Conservation (phyloP, 2,797 vertebrate genomes). For the Sebastes kiyomatsui region DNA sequence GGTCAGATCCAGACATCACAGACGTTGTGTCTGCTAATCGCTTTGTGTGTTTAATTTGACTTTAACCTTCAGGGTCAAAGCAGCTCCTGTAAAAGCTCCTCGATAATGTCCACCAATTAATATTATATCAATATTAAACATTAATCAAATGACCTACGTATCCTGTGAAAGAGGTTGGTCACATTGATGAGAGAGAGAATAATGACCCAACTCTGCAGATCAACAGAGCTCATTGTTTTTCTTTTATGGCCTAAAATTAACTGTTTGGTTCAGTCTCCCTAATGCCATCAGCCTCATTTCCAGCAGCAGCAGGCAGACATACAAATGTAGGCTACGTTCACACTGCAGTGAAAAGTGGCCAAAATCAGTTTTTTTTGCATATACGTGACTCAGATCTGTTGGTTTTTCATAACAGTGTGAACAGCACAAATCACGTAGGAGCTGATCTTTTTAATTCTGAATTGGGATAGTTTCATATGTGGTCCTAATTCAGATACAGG, state of each 20-base stretch:
- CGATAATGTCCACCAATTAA: not conserved
- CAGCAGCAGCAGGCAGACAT: not conserved
- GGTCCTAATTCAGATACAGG: no score
- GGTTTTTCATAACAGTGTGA: not conserved
- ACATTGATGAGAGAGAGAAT: not conserved
- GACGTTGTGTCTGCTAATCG: not conserved
- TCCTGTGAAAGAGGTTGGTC: not conserved
- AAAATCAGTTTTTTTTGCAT: not conserved
- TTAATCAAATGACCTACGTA: not conserved
- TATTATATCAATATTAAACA: not conserved
- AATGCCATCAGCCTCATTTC: not conserved
- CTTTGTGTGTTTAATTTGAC: conserved; percentile 7
- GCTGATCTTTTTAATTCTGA: not conserved
- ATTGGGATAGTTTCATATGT: no score
- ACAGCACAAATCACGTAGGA: not conserved
- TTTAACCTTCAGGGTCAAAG: not conserved
- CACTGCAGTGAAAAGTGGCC: not conserved
- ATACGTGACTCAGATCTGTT: not conserved
- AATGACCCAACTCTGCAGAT: not conserved
- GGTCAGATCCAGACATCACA: conserved; percentile 46
- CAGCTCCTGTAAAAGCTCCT: not conserved
- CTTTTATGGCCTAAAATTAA: not conserved
- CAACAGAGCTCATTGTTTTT: not conserved
- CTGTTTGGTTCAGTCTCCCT: not conserved
- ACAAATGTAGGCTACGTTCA: not conserved